phyloP scores from a whole-genome alignment of 2,113 vertebrate species.

The Tetraodon nigroviridis region DNA sequence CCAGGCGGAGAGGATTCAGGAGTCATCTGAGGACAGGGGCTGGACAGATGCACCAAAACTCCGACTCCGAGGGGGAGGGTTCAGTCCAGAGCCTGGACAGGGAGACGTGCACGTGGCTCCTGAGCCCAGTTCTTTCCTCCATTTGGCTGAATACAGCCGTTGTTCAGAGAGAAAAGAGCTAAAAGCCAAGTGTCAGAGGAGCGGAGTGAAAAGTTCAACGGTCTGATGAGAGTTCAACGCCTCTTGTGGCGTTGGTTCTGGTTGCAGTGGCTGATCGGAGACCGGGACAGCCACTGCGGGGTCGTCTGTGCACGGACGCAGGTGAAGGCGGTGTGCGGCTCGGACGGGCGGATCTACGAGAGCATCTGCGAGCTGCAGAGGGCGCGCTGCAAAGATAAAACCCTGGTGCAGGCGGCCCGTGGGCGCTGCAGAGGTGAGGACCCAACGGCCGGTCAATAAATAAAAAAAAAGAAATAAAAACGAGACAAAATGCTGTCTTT shows the following conservation, averaged over 20 bases:
- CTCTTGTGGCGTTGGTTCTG: not conserved
- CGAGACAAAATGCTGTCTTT: not conserved
- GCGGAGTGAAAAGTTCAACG: not conserved
- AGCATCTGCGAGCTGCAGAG: conserved; percentile 92
- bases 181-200: no score
- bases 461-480: no score
- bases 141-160: conserved; percentile 48
- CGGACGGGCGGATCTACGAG: conserved; percentile 88
- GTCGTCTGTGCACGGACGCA: conserved; percentile 83
- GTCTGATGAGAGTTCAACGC: not conserved
- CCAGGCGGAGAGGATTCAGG: no score
- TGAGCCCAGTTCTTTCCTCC: conserved; percentile 26
- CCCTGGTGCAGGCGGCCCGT: conserved; percentile 78
- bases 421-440: conserved; percentile 89
- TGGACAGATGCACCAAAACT: no score
- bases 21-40: no score
- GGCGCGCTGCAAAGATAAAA: conserved; percentile 88
- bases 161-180: conserved; percentile 28
- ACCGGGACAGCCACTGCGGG: conserved; percentile 85
- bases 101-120: not conserved
- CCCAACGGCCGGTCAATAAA: not conserved
- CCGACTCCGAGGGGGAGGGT: no score
- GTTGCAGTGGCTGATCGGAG: conserved; percentile 91
- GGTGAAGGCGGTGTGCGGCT: conserved; percentile 88
- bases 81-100: no score